Evolutionary conservation across 2,113 vertebrate genomes (phyloP).

Genomic region (Micronisus gabar): DNA sequence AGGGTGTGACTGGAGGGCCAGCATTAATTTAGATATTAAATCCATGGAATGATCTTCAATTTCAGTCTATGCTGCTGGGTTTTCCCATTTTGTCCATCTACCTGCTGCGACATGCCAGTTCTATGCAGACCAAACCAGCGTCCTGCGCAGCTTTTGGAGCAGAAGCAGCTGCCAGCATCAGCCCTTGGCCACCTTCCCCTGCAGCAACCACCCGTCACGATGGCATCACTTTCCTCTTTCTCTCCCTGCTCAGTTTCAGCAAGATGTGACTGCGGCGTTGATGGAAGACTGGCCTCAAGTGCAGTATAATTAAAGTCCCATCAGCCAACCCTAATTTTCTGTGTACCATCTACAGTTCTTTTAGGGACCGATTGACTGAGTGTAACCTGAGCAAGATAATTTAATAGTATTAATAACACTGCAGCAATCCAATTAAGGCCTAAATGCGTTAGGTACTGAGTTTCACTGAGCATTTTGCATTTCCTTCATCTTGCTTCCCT

Average conservation of each 20-base stretch:
- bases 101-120: background rate
- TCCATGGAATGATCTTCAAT: background rate
- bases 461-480: background rate
- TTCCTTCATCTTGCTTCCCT: background rate
- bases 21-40: background rate
- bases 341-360: background rate
- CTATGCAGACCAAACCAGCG: background rate
- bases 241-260: background rate
- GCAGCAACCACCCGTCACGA: background rate
- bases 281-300: background rate
- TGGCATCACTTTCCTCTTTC: background rate
- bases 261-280: accelerated
- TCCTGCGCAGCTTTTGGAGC: background rate
- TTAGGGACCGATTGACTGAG: background rate
- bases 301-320: background rate
- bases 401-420: background rate
- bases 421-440: background rate
- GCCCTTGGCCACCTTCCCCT: background rate
- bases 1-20: background rate
- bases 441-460: background rate
- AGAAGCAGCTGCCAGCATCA: background rate
- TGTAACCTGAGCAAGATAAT: background rate
- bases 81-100: background rate
- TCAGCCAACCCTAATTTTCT: background rate
- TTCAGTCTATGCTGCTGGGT: background rate